Evolutionary conservation across 1,140 invertebrate genomes (phyloP), one percentile per base, ranked within the genome.

Genomic region (Araneus ventricosus): DNA sequence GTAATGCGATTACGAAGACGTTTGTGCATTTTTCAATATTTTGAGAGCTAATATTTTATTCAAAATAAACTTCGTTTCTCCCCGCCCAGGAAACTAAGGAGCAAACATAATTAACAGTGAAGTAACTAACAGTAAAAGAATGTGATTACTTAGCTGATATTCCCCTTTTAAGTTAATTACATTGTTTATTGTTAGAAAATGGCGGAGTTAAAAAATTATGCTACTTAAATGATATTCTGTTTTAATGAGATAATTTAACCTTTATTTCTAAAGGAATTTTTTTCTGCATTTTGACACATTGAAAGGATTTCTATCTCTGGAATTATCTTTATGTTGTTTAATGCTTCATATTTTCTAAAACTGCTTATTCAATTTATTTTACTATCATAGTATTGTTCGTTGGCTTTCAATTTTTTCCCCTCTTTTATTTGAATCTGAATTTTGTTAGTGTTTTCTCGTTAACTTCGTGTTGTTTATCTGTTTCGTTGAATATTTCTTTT

Each of bases 51-150:
- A 82, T 82, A 82, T 82, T 82, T 82, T 82, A 82, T 82, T 82
- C 37, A 82, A 82, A 82, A 82, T 82, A 82, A n/a, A 82, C 80
- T 37, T n/a, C n/a, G n/a, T n/a, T n/a, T n/a, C n/a, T n/a, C n/a
- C 27, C 59, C 24, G 24, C 59, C 17, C 59, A 24, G 5, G 59
- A 24, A 52, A 45, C 39, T 82, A 82, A 82, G 39, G 4, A 82
- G 80, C 39, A 82, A 82, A 82, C 24, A 82, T 82, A 41, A 82
- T 82, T 82, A 82, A 45, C 41, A 27, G 6, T 24, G 39, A n/a
- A 27, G 41, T 82, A 45, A 45, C 80, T 82, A 41, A n/a, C 27
- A 75, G 30, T 82, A n/a, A 82, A 82, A 82, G 80, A 82, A 82
- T 82, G 80, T 52, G 80, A 82, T 45, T 45, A 27, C 41, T 52